Evolutionary conservation across 2,797 vertebrate species (phyloP).

Genomic region (Phaenicophaeus curvirostris): DNA sequence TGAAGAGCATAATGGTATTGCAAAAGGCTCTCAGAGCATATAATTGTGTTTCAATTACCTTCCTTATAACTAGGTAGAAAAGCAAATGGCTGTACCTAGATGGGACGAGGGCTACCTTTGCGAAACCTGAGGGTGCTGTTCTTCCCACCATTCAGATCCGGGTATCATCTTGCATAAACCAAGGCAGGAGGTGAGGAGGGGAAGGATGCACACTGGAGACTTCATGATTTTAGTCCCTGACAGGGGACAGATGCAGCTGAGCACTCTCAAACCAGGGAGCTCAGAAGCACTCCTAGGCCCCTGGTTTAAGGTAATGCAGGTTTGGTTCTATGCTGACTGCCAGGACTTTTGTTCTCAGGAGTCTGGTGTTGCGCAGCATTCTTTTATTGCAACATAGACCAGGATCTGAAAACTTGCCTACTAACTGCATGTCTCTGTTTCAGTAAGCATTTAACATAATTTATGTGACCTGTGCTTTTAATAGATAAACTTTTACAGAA

Average conservation of each 20-base stretch:
- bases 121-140: not conserved
- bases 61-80: not conserved
- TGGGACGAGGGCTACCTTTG: not conserved
- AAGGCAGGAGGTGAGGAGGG: not conserved
- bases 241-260: not conserved
- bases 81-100: not conserved
- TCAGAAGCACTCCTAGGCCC: not conserved
- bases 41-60: not conserved
- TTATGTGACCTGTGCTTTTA: not conserved
- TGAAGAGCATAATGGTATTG: not conserved
- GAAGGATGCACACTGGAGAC: not conserved
- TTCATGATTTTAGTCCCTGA: not conserved
- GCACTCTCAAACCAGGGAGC: not conserved
- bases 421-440: not conserved
- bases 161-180: not conserved
- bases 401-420: not conserved
- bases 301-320: not conserved
- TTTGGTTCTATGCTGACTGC: not conserved
- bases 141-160: not conserved
- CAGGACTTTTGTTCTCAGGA: not conserved
- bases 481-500: not conserved
- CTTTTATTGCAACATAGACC: not conserved
- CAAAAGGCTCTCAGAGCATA: not conserved
- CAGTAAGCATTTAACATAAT: not conserved
- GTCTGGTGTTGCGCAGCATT: not conserved